A percentile compares a stretch with the other conserved stretches of the same genome.
Conservation (phyloP, 2,888 invertebrate genomes). For the Criorhina ranunculi region DNA sequence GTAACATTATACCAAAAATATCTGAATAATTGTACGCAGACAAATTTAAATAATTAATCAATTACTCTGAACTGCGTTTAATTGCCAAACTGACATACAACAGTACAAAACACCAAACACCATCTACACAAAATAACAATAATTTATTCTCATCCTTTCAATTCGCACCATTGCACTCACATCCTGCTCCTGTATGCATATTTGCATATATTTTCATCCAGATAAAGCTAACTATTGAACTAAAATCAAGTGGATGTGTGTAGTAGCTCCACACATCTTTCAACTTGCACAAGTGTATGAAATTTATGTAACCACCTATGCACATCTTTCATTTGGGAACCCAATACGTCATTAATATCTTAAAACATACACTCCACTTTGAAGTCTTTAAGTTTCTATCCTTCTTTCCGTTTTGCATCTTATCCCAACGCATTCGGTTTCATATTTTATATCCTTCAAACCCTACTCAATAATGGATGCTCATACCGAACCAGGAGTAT, state of each 20-base stretch:
- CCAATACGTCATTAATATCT: constrained; percentile 66
- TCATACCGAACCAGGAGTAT: constrained; percentile 58
- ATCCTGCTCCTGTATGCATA: constrained; percentile 26
- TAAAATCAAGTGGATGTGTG: constrained; percentile 30
- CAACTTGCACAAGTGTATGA: too few relatives aligned
- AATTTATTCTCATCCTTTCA: constrained; percentile 48
- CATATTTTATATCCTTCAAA: constrained; percentile 57
- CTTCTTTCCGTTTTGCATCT: constrained; percentile 43
- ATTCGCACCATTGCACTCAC: constrained; percentile 40
- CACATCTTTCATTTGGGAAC: constrained; percentile 29
- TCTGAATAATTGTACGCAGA: constrained; percentile 27
- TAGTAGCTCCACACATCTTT: constrained; percentile 4
- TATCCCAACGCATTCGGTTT: constrained; percentile 48
- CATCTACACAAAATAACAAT: constrained; percentile 44
- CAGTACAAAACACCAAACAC: constrained; percentile 33
- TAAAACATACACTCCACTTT: constrained; percentile 47
- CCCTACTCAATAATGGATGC: constrained; percentile 71
- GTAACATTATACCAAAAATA: constrained; percentile 5
- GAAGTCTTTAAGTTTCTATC: constrained; percentile 35
- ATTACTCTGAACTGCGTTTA: constrained; percentile 34
- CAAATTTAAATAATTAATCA: constrained; percentile 56
- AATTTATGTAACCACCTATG: constrained; percentile 14
- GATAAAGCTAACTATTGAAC: constrained; percentile 34
- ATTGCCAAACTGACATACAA: constrained; percentile 11
- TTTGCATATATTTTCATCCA: constrained; percentile 25